Evolutionary conservation across 2,113 vertebrate species (phyloP).

Genomic region (Oryzias curvinotus): DNA sequence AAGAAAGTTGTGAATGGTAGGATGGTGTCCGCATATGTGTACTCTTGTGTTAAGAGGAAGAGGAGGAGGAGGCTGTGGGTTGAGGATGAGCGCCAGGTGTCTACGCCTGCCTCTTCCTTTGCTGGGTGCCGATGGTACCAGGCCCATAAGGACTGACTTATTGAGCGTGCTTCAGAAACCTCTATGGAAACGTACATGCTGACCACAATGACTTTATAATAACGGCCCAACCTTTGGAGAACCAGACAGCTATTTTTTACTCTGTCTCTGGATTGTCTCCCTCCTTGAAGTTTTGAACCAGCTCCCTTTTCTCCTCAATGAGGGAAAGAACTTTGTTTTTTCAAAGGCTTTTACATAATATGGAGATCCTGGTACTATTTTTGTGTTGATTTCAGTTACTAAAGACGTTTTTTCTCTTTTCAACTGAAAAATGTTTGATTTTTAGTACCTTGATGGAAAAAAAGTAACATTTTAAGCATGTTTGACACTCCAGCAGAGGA

Average conservation of each 20-base stretch:
- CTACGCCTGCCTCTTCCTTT: constrained; percentile 50
- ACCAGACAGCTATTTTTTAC: constrained; percentile 72
- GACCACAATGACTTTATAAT: constrained; percentile 77
- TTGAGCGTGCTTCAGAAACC: constrained; percentile 71
- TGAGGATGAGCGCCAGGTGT: constrained; percentile 66
- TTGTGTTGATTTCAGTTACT: not conserved
- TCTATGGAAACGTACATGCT: constrained; percentile 62
- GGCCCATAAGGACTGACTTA: constrained; percentile 70
- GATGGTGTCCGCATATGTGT: constrained; percentile 46
- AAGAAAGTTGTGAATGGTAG: constrained; percentile 60
- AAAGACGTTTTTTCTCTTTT: not conserved
- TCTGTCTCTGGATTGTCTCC: constrained; percentile 56
- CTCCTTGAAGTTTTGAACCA: constrained; percentile 51
- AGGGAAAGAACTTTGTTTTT: constrained; percentile 19
- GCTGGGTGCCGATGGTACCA: constrained; percentile 45
- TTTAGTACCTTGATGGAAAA: too few relatives aligned
- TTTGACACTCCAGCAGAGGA: too few relatives aligned
- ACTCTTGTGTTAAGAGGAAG: constrained; percentile 42
- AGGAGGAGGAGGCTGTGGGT: constrained; percentile 44
- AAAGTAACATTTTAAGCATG: too few relatives aligned
- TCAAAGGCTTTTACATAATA: constrained; percentile 27
- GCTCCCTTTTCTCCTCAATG: constrained; percentile 32
- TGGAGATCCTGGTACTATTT: not conserved
- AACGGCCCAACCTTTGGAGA: constrained; percentile 64
- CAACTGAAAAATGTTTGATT: not conserved